phyloP scores from a whole-genome alignment of 2,113 vertebrate genomes.

The Myiopsitta monachus region DNA sequence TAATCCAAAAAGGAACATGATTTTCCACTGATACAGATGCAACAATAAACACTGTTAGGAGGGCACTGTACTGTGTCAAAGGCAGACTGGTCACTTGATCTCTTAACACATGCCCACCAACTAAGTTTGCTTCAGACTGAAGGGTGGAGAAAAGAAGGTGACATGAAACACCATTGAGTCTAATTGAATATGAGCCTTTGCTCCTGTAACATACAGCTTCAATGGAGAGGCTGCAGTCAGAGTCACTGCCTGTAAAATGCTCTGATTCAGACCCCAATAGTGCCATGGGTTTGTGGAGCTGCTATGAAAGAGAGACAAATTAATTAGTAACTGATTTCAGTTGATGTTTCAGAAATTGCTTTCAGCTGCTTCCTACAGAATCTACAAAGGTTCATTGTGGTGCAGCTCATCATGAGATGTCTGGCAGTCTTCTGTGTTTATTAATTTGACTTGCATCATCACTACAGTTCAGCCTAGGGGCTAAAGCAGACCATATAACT shows the following conservation, averaged over 20 bases:
- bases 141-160: neutral
- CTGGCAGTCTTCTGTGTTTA: neutral
- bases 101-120: neutral
- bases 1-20: neutral
- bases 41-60: neutral
- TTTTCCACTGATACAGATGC: neutral
- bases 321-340: neutral
- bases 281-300: neutral
- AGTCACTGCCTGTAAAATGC: neutral
- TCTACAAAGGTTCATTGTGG: neutral
- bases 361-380: neutral
- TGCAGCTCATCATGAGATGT: neutral
- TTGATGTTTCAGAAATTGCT: neutral
- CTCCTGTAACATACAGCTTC: neutral
- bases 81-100: neutral
- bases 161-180: neutral
- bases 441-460: constrained; percentile 1
- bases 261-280: neutral
- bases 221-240: neutral
- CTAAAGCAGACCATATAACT: neutral
- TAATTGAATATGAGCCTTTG: neutral
- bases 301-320: neutral
- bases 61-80: neutral
- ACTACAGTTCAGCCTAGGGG: neutral
- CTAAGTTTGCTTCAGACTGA: neutral